Base-by-base conservation (phyloP, 2,797 vertebrate species). In the Sarcophilus harrisii region DNA sequence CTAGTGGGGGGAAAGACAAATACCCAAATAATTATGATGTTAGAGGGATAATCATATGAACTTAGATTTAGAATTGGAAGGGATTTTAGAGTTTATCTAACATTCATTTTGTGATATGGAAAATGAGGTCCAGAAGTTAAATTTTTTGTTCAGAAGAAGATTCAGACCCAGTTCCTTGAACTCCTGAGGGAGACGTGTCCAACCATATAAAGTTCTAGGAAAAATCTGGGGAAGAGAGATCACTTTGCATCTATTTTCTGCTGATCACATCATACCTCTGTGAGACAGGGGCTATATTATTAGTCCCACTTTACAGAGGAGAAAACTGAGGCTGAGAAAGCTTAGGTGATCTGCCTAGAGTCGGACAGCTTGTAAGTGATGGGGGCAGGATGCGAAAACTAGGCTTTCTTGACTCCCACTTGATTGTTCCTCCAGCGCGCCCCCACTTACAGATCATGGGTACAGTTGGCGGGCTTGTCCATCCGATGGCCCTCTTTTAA, bases 381-480 rank as follows among this genome's bases (percentile, higher is more conserved):
- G 4, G 21, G 11, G 21, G 38, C 24, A 87, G 73, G 73, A 87
- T 45, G 11, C 38, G 24, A 55, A 87, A 11, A 8, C 21, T 38
- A 49, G 21, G 9, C 16, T 66, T 21, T 2, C n/a, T n/a, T 38
- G 66, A 45, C 5, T 24, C 66, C 66, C 18, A 8, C 16, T 21
- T 73, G 16, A 38, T n/a, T 21, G 66, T 5, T 38, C 89, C 9
- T 21, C 89, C 10, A 12, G 24, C 52, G n/a, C n/a, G 16, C 28
- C 89, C 24, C 27, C 91, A 98, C 99, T 97, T 99, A 99, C 99
- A 99, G 98, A 94, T 99, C 99, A 16, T 99, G 99, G 2, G 99
- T 99, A 98, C 99, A 99, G 98, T 99, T 99, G 97, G 99, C 99
- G 0, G 99, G 99, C 97, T 99, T 99, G 99, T 99, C 99, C 99